A percentile compares a stretch with the other conserved stretches of the same genome.
Conservation (phyloP, 2,113 vertebrate species). For the Melanerpes formicivorus region DNA sequence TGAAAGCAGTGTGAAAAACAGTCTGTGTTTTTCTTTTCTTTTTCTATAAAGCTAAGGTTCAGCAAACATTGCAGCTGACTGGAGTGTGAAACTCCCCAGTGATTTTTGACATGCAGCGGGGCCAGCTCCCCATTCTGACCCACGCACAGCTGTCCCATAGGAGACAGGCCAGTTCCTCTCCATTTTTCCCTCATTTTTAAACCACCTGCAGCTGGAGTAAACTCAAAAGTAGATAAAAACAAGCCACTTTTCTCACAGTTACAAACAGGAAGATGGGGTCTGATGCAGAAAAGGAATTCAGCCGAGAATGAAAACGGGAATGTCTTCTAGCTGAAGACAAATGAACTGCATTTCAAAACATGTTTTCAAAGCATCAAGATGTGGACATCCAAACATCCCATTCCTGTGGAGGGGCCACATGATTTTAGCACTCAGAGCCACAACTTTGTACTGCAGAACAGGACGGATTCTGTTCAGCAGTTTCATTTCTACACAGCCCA, state of each 20-base stretch:
- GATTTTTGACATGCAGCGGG: background rate
- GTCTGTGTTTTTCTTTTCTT: background rate
- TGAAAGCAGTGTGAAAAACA: conserved; percentile 7
- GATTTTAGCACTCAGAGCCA: background rate
- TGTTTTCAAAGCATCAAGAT: conserved; percentile 9
- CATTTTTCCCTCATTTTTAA: background rate
- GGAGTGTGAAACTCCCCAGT: background rate
- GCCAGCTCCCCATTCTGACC: background rate
- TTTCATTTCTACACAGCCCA: background rate
- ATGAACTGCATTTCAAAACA: conserved; percentile 16
- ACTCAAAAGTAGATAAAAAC: background rate
- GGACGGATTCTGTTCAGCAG: background rate
- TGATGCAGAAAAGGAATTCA: conserved; percentile 40
- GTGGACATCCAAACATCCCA: conserved; percentile 6
- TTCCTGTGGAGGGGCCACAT: background rate
- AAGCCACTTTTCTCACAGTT: conserved; percentile 21
- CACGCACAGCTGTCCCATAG: background rate
- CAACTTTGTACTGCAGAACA: background rate
- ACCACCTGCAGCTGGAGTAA: conserved; percentile 30
- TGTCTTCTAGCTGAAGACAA: conserved; percentile 9
- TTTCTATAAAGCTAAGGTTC: background rate
- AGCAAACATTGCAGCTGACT: background rate
- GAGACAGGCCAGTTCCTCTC: background rate
- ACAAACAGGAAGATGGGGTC: conserved; percentile 37
- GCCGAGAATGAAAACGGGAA: conserved; percentile 18